These are phyloP conservation scores for Calameuta idolon DNA, from an alignment of 2,888 invertebrate species.

Conservation along the genomic window DNA sequence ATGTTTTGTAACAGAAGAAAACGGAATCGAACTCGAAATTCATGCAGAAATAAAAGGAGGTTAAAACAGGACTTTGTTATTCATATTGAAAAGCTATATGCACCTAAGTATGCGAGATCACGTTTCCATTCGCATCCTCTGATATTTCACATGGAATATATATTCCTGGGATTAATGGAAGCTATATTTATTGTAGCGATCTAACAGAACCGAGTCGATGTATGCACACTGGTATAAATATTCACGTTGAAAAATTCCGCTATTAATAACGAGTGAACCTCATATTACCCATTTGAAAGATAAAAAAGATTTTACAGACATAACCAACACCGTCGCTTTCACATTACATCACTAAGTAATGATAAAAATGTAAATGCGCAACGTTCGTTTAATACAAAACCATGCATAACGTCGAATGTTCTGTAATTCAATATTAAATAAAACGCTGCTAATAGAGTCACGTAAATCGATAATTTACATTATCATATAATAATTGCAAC, in stretches of 20 bases:
- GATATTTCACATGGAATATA: constrained; percentile 11
- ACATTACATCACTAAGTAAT: background rate
- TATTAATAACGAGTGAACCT: background rate
- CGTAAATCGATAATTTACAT: background rate
- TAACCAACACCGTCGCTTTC: background rate
- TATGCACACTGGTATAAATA: background rate
- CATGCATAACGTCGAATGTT: background rate
- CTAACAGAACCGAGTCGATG: background rate
- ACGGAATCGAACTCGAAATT: background rate
- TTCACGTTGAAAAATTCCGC: background rate
- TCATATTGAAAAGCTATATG: background rate
- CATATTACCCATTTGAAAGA: background rate
- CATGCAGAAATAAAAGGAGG: background rate
- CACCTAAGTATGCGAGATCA: background rate
- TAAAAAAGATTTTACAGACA: background rate
- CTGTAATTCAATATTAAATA: background rate
- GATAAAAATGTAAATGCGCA: background rate
- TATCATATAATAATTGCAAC: background rate
- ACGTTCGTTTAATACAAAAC: background rate
- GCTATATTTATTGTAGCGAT: constrained; percentile 20
- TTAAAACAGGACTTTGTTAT: background rate
- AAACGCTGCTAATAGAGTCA: background rate
- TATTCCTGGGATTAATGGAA: constrained; percentile 13
- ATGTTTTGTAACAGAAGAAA: background rate
- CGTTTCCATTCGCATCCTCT: background rate